Percentiles rank a stretch among this genome's conserved stretches.
Conservation (phyloP, 2,888 invertebrate genomes). For the Frankliniella intonsa region DNA sequence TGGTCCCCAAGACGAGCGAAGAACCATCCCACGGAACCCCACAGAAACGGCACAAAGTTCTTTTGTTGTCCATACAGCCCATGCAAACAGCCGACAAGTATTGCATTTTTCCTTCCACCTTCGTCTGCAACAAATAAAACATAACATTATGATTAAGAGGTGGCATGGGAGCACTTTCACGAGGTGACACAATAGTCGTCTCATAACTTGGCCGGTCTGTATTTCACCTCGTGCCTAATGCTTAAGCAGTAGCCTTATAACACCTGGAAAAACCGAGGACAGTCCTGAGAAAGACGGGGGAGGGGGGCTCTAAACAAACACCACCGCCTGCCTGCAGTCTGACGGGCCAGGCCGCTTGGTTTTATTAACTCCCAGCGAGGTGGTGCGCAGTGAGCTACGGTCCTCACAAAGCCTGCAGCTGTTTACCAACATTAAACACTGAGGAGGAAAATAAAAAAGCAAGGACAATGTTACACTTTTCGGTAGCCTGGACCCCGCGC, state of each 20-base stretch:
- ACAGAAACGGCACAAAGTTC: constrained; percentile 79
- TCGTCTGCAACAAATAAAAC: constrained; percentile 60
- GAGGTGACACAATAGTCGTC: no score
- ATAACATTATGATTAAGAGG: no score
- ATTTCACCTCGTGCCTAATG: neutral
- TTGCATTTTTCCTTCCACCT: constrained; percentile 83
- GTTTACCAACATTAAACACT: constrained; percentile 6
- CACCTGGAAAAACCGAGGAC: neutral
- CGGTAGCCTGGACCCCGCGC: neutral
- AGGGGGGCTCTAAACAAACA: neutral
- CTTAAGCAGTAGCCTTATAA: neutral
- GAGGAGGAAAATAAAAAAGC: neutral
- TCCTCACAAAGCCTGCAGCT: neutral
- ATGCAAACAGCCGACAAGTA: constrained; percentile 93
- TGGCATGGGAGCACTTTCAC: neutral
- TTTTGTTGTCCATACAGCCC: constrained; percentile 81
- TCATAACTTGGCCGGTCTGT: no score
- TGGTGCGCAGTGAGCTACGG: neutral
- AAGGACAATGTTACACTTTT: neutral
- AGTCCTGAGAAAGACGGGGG: neutral
- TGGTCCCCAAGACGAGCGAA: constrained; percentile 88
- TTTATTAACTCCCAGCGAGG: neutral
- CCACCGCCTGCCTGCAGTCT: neutral
- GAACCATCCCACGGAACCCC: constrained; percentile 87
- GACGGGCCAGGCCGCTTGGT: neutral